These are phyloP conservation scores for Amblyopsis rosae DNA, from an alignment of 2,113 vertebrate species.

Conservation along the genomic window DNA sequence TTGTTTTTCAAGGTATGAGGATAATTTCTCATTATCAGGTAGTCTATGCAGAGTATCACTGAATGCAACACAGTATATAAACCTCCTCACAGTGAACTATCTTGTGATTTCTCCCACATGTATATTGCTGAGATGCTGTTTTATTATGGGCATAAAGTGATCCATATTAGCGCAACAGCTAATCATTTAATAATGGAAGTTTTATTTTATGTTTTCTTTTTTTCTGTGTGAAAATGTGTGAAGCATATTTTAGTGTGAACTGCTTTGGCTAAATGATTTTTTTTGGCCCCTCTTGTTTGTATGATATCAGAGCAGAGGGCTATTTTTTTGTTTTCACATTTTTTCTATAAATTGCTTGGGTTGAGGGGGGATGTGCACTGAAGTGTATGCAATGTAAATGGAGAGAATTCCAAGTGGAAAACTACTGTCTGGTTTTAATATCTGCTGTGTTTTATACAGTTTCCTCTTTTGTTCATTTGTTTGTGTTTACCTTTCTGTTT, in stretches of 20 bases:
- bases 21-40: conserved; percentile 10
- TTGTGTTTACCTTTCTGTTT: conserved; percentile 53
- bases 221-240: conserved; percentile 66
- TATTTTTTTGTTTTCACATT: conserved; percentile 75
- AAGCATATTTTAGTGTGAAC: conserved; percentile 76
- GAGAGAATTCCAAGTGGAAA: conserved; percentile 76
- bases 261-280: conserved; percentile 63
- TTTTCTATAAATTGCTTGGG: conserved; percentile 80
- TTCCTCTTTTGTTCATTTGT: conserved; percentile 64
- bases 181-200: conserved; percentile 31
- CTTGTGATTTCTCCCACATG: conserved; percentile 81
- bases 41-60: conserved; percentile 49
- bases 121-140: conserved; percentile 2
- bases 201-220: conserved; percentile 73
- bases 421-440: conserved; percentile 90
- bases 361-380: conserved; percentile 81
- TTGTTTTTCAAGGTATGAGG: background rate
- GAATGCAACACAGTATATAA: conserved; percentile 17
- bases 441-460: conserved; percentile 94
- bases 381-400: conserved; percentile 78
- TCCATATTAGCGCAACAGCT: no score
- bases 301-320: conserved; percentile 72
- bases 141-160: conserved; percentile 2
- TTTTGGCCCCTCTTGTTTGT: conserved; percentile 63
- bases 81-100: conserved; percentile 80